phyloP scores from a whole-genome alignment of 2,888 invertebrate species.

The Nowickia ferox region DNA sequence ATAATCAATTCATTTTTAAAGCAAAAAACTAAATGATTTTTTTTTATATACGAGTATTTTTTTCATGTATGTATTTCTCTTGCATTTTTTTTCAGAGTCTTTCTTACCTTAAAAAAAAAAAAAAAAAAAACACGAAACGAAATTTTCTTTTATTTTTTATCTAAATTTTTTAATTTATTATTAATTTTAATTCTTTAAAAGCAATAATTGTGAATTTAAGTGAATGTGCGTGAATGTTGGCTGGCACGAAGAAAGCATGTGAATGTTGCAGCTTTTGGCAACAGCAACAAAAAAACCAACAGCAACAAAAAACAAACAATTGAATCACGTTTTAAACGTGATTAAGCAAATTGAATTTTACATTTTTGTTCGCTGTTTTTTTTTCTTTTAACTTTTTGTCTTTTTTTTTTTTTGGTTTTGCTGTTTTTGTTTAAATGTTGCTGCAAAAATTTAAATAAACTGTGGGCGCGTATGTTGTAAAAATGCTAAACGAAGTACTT shows the following conservation, averaged over 20 bases:
- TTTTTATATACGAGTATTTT: not conserved
- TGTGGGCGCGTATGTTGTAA: conserved; percentile 2
- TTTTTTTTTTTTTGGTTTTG: conserved; percentile 4
- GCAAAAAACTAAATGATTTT: conserved; percentile 29
- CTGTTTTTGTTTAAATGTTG: not conserved
- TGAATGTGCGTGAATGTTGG: conserved; percentile 16
- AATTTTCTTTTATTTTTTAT: conserved; percentile 12
- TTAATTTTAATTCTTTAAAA: conserved; percentile 36
- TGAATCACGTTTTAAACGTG: conserved; percentile 71
- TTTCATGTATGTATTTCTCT: not conserved
- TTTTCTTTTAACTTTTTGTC: not conserved
- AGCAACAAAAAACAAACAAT: conserved; percentile 32
- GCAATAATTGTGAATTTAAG: not conserved
- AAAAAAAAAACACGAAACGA: not conserved
- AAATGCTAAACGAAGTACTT: conserved; percentile 10
- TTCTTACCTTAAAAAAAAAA: not conserved
- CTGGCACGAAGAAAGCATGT: conserved; percentile 33
- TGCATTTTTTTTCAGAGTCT: conserved; percentile 8
- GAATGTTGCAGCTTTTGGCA: not conserved
- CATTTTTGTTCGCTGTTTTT: conserved; percentile 18
- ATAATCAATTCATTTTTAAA: conserved; percentile 49
- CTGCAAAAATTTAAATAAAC: conserved; percentile 1
- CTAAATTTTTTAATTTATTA: conserved; percentile 17
- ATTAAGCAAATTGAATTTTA: conserved; percentile 39
- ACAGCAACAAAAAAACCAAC: not conserved